A percentile compares a stretch with the other conserved stretches of the same genome.
These are phyloP conservation scores for Ochropacha duplaris DNA, from an alignment of 2,888 invertebrate genomes.

Conservation along the genomic window DNA sequence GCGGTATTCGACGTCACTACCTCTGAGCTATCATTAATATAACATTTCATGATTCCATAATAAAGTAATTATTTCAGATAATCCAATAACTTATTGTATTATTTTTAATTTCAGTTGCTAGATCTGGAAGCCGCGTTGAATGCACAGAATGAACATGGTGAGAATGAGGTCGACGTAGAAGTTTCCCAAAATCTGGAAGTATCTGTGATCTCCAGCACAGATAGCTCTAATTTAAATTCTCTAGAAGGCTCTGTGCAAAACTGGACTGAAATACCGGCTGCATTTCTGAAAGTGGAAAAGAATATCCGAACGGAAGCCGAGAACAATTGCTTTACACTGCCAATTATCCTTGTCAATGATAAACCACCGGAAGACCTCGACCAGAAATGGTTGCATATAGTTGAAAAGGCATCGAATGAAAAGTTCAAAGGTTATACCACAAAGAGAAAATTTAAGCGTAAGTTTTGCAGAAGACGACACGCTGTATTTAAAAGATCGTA, in stretches of 20 bases:
- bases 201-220: slow-evolving; percentile 52
- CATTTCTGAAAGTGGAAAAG: slow-evolving; percentile 44
- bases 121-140: slow-evolving; percentile 65
- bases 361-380: slow-evolving; percentile 70
- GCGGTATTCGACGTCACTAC: too few species aligned
- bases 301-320: slow-evolving; percentile 36
- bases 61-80: too few species aligned
- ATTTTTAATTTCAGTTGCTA: slow-evolving; percentile 52
- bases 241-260: slow-evolving; percentile 43
- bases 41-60: too few species aligned
- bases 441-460: slow-evolving; percentile 61
- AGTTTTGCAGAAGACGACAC: slow-evolving; percentile 65
- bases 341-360: slow-evolving; percentile 73
- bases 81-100: not conserved
- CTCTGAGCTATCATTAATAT: too few species aligned
- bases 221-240: slow-evolving; percentile 45
- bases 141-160: slow-evolving; percentile 38
- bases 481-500: slow-evolving; percentile 72
- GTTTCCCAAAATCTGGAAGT: slow-evolving; percentile 54
- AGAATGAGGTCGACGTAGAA: slow-evolving; percentile 48
- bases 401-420: slow-evolving; percentile 55
- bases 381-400: slow-evolving; percentile 60
- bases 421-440: slow-evolving; percentile 59
- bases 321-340: slow-evolving; percentile 46
- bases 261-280: slow-evolving; percentile 49